Percentiles rank a stretch among this genome's conserved stretches.
Conservation (phyloP, 2,888 invertebrate genomes). For the Zeuzera pyrina region DNA sequence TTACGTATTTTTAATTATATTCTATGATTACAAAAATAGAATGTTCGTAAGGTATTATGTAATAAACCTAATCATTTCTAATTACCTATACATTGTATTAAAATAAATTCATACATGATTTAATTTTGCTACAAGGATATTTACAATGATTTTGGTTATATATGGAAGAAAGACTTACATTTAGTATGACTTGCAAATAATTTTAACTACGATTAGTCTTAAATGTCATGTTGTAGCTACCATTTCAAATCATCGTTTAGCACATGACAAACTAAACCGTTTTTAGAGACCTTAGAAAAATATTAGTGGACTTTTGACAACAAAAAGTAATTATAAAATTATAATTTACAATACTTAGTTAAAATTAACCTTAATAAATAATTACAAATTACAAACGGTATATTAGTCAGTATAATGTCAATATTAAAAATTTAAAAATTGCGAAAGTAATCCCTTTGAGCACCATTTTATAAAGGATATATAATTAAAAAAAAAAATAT, state of each 20-base stretch:
- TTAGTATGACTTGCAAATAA: slow-evolving; percentile 43
- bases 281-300: slow-evolving; percentile 11
- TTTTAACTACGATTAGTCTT: slow-evolving; percentile 24
- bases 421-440: too few species aligned
- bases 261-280: slow-evolving; percentile 36
- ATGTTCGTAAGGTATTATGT: slow-evolving; percentile 38
- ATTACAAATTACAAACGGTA: background rate
- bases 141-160: slow-evolving; percentile 37
- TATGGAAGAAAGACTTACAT: slow-evolving; percentile 43
- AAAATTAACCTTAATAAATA: slow-evolving; percentile 3
- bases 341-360: slow-evolving; percentile 3
- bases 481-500: too few species aligned
- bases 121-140: slow-evolving; percentile 25
- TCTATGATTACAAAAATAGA: slow-evolving; percentile 65
- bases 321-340: slow-evolving; percentile 3
- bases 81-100: slow-evolving; percentile 28
- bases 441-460: slow-evolving; percentile 14
- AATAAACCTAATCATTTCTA: slow-evolving; percentile 19
- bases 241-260: slow-evolving; percentile 27
- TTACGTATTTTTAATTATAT: slow-evolving; percentile 18
- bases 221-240: slow-evolving; percentile 42
- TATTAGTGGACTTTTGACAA: slow-evolving; percentile 3
- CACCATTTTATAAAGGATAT: slow-evolving; percentile 8
- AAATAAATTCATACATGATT: slow-evolving; percentile 18
- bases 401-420: background rate